Evolutionary conservation across 2,888 invertebrate genomes (phyloP).

Genomic region (Aphrophora alni): DNA sequence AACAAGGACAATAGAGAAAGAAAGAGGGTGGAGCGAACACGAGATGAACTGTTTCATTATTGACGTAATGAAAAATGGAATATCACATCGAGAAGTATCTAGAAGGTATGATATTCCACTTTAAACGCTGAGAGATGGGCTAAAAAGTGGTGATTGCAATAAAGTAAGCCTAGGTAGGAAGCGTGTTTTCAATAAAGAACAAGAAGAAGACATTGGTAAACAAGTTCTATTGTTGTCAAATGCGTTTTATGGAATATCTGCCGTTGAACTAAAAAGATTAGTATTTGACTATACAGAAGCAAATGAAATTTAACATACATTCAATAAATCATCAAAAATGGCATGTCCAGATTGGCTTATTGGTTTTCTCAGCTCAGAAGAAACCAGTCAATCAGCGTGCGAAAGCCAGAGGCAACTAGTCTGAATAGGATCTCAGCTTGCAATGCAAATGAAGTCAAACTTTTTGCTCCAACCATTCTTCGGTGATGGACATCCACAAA

Average conservation of each 20-base stretch:
- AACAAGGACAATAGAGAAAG: background rate
- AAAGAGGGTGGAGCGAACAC: conserved; percentile 7
- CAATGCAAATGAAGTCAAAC: conserved; percentile 49
- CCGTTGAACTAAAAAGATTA: no score
- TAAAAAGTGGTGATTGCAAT: background rate
- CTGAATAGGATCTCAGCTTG: no score
- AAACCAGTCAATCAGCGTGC: conserved; percentile 47
- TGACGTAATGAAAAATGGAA: conserved; percentile 12
- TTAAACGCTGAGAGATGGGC: no score
- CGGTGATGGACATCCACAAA: conserved; percentile 44
- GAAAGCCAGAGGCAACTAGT: no score
- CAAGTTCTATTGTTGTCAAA: conserved; percentile 33
- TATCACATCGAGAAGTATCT: no score
- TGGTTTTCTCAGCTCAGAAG: conserved; percentile 47
- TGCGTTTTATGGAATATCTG: no score
- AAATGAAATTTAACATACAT: conserved; percentile 44
- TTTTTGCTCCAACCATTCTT: conserved; percentile 48
- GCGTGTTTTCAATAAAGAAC: conserved; percentile 36
- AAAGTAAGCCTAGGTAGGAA: conserved; percentile 34
- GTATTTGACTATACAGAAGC: conserved; percentile 36
- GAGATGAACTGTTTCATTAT: conserved; percentile 11
- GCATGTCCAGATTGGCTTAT: conserved; percentile 46
- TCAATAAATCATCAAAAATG: no score
- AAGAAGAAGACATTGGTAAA: conserved; percentile 37
- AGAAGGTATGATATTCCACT: no score